Base-by-base conservation (phyloP, 23 tunicate genomes). In the Aplidium turbinatum region DNA sequence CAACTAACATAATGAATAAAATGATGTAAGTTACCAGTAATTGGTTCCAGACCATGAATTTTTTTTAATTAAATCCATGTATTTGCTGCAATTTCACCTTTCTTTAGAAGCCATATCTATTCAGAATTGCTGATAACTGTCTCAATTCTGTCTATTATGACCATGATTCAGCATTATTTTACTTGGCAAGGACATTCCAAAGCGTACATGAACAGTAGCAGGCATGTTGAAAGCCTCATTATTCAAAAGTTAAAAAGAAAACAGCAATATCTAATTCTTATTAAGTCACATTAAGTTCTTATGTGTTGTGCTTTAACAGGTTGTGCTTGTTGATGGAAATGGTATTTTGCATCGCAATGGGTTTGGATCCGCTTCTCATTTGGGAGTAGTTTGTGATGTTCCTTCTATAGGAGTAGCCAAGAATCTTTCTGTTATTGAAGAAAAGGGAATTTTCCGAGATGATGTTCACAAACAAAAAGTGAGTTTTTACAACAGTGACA, bases 271-370 rank as follows among this genome's bases (percentile, higher is more conserved):
- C 13, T 42, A 16, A 9, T 11, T 42, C 16, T 11, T 42, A 16
- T 42, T 11, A n/a, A n/a, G n/a, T n/a, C n/a, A n/a, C 13, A 42
- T 42, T 42, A 42, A 16, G 16, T 42, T 16, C 13, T 42, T 42
- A 42, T 42, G 11, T 16, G 50, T 42, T 42, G 6, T 28, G 27
- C 30, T 29, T 26, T 63, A 2, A 0, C 27, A 86, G 93, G 65
- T 86, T 9, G 63, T 86, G n/a, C 36, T 86, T 7, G 80, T 86
- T 48, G 93, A 86, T 78, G 93, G 93, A 25, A 86, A 86, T 73
- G 93, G 93, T 5, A 25, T 57, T 35, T 52, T 78, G 22, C 93
- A 86, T 63, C 35, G 25, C 0, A 30, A 80, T 33, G 50, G 77
- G 36, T 86, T 46, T 86, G 93, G 93, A 39, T 61, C 74, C 47